These are phyloP conservation scores for Gymnobelideus leadbeateri DNA, from an alignment of 2,113 vertebrate genomes.

Conservation along the genomic window DNA sequence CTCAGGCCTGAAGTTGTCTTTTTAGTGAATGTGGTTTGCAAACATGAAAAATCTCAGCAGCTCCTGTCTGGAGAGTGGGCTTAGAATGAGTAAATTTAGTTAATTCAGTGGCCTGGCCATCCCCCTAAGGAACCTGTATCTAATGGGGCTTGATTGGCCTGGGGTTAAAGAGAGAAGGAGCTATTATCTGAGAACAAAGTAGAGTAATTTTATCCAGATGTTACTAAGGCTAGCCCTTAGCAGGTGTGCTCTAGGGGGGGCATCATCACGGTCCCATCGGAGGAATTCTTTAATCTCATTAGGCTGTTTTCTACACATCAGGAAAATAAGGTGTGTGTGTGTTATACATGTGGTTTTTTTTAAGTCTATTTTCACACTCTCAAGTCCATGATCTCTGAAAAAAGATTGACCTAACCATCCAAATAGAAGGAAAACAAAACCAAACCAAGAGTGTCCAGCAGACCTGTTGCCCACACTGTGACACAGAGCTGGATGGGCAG, in stretches of 20 bases:
- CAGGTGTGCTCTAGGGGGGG: background rate
- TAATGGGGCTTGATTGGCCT: background rate
- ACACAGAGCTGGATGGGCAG: background rate
- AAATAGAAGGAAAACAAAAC: background rate
- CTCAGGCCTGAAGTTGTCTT: background rate
- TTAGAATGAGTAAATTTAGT: background rate
- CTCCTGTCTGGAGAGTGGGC: background rate
- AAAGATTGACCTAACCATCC: background rate
- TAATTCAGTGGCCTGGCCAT: background rate
- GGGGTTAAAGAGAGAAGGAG: background rate
- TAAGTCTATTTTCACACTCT: background rate
- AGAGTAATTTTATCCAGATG: background rate
- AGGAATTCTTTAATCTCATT: constrained; percentile 1
- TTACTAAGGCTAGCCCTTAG: background rate
- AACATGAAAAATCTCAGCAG: background rate
- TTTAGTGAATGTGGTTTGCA: background rate
- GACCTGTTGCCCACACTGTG: background rate
- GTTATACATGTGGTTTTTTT: background rate
- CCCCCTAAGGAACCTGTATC: background rate
- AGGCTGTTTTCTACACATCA: background rate
- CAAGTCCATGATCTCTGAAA: background rate
- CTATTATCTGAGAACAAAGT: constrained; percentile 3
- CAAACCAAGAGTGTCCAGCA: background rate
- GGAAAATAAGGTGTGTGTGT: background rate
- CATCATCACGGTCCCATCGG: background rate